Evolutionary conservation across 1,140 invertebrate species (phyloP).

Genomic region (Lepidurus apus): DNA sequence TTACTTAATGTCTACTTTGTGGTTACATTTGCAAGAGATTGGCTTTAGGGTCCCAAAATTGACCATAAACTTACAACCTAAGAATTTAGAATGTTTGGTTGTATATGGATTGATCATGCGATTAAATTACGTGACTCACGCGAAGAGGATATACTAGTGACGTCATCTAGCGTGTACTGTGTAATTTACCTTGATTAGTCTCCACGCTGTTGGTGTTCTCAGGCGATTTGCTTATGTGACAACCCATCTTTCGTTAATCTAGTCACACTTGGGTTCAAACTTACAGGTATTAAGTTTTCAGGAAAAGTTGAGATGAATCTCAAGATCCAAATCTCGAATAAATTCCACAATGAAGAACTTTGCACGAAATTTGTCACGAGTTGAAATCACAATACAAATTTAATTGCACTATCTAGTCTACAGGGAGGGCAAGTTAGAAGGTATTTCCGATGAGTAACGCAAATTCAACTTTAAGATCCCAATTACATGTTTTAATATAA

Average conservation of each 20-base stretch:
- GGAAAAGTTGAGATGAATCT: background rate
- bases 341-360: too few species aligned
- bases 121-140: background rate
- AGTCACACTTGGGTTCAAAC: background rate
- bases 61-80: too few species aligned
- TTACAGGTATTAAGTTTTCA: background rate
- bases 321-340: background rate
- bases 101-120: background rate
- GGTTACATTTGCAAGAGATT: too few species aligned
- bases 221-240: conserved; percentile 4
- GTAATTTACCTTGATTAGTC: background rate
- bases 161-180: background rate
- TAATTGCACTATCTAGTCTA: too few species aligned
- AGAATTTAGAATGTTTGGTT: background rate
- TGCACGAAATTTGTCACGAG: too few species aligned
- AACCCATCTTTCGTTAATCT: background rate
- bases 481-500: background rate
- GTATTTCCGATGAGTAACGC: background rate
- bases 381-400: too few species aligned
- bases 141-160: background rate
- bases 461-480: background rate
- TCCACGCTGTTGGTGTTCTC: conserved; percentile 4
- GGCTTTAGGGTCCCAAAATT: too few species aligned
- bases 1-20: too few species aligned
- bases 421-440: background rate